Base-by-base conservation (phyloP, 2,888 invertebrate species). In the Lagria hirta region DNA sequence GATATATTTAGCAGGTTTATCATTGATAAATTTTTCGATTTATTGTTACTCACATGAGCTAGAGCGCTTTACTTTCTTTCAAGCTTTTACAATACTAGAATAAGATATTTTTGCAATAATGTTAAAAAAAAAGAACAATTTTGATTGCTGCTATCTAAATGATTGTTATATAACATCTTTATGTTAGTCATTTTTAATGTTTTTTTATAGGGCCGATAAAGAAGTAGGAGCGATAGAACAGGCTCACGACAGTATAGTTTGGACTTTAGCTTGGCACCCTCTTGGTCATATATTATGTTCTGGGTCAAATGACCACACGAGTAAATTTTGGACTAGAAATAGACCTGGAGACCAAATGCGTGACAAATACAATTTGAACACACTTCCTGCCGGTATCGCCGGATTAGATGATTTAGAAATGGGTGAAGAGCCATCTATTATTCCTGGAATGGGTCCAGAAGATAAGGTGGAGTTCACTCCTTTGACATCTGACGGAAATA, bases 261-360 rank as follows among this genome's bases (percentile, higher is more conserved):
- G 99, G 99, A 93, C 95, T 7, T 78, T 99, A 66, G 95, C 96
- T 16, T 99, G 99, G 99, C 99, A 99, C 78, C 99, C 99, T 0
- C 75, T 99, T 10, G 99, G 99, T 1, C 99, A 99, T 65, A 98
- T 99, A 60, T 76, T 99, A 17, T 97, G 96, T 65, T 96, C 98
- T 2, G 99, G 98, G 0, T 98, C 98, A n/a, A 99, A 99, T 74
- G 99, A 99, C 73, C 98, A 99, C 65, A 94, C 97, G 14, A 90
- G 86, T 13, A 99, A 99, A 74, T 99, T 99, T 75, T 99, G 99
- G 99, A 97, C 99, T 1, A 78, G 99, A 50, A 99, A 99, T 73
- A 82, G 98, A 29, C 99, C 99, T 1, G 99, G 99, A 11, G 99
- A 99, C 75, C 81, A 87, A 43, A 97, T 98, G 93, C 83, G 96